Base-by-base conservation (phyloP, 2,797 vertebrate species). In the Rhinichthys osculus region DNA sequence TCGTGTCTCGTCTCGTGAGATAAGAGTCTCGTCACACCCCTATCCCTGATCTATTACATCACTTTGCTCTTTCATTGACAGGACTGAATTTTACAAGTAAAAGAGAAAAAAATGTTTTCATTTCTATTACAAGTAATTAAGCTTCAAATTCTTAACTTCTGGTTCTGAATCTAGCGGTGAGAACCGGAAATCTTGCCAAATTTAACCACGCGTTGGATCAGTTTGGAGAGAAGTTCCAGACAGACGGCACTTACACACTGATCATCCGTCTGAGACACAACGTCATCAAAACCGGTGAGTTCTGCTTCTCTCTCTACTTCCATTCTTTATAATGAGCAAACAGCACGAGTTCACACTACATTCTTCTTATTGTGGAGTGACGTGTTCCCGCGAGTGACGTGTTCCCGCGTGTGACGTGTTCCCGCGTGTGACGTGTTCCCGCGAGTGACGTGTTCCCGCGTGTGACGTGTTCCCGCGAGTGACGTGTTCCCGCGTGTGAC, bases 181-280 rank as follows among this genome's bases (percentile, higher is more conserved):
- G 98, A 85, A 98, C 96, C 0, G 98, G 98, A 9, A 99, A 99
- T 93, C 92, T 99, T 90, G 95, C 98, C 85, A 99, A 98, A 93
- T 99, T 99, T 88, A 99, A 98, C 94, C 97, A 97, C 92, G 98
- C 93, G 80, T 91, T 99, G 66, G 98, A 99, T 85, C 96, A 98
- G 94, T 99, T 99, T 91, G 96, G 96, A 6, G 97, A 99, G 93
- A 99, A 99, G 94, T 99, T 99, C 72, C 98, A 99, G 93, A 91
- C 98, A 0, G 98, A 99, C 0, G 98, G 98, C 86, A 99, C 98
- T 35, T 99, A 99, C 92, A 99, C 98, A 0, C 96, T 99, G n/a
- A 99, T 99, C 94, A 99, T 99, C 90, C 96, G 98, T 10, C 95
- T 99, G 76, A 93, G 98, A 89, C 98, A 99, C 95, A 99, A 99